phyloP scores from a whole-genome alignment of 2,797 vertebrate species.

The Acanthiza pusilla region DNA sequence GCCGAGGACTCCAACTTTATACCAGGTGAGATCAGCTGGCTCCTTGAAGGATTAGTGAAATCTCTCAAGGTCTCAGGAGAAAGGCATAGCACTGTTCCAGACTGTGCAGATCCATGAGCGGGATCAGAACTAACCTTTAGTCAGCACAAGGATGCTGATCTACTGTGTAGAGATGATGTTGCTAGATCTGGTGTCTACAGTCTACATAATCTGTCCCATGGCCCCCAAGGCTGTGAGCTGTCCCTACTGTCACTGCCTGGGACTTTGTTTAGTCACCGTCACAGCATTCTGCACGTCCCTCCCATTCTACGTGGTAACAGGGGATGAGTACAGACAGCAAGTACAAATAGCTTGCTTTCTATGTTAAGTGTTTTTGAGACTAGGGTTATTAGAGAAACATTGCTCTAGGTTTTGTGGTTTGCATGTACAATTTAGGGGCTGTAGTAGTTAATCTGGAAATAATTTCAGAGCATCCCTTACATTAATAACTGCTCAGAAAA shows the following conservation, averaged over 20 bases:
- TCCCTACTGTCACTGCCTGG: not conserved
- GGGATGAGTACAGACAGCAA: not conserved
- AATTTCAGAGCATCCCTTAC: not conserved
- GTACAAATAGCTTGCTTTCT: not conserved
- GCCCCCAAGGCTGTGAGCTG: not conserved
- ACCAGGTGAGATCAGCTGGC: conserved; percentile 80
- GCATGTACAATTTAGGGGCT: not conserved
- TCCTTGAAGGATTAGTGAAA: not conserved
- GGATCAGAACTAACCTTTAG: not conserved
- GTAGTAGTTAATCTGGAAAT: not conserved
- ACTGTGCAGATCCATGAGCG: not conserved
- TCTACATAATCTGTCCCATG: not conserved
- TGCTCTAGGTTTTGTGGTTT: not conserved
- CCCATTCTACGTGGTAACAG: not conserved
- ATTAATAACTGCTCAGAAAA: not conserved
- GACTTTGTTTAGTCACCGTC: not conserved
- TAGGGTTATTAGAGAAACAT: not conserved
- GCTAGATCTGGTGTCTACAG: not conserved
- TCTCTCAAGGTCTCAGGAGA: not conserved
- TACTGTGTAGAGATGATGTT: fast-evolving
- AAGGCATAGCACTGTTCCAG: fast-evolving
- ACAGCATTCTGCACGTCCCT: not conserved
- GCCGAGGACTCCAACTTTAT: conserved; percentile 87
- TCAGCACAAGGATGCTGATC: not conserved
- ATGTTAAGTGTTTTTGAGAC: not conserved